A percentile compares a stretch with the other conserved stretches of the same genome.
These are phyloP conservation scores for Dascyllus trimaculatus DNA, from an alignment of 2,113 vertebrate genomes.

Conservation along the genomic window DNA sequence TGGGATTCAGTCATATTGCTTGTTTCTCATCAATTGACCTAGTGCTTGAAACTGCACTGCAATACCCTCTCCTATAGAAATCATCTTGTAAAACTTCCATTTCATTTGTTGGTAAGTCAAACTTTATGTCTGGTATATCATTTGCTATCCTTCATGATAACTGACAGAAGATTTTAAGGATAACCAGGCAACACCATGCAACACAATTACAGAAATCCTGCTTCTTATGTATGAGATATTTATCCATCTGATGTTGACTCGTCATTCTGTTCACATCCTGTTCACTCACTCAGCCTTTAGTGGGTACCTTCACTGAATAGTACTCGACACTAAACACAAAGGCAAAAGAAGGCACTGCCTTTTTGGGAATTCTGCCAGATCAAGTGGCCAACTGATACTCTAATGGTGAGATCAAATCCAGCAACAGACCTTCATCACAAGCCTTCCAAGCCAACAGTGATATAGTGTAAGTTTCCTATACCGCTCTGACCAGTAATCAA, in stretches of 20 bases:
- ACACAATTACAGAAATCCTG: neutral
- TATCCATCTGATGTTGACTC: neutral
- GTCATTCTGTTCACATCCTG: neutral
- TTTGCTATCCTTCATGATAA: no score
- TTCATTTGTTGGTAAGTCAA: no score
- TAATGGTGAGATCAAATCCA: neutral
- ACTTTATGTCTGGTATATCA: no score
- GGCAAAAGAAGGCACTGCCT: neutral
- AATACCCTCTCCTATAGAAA: no score
- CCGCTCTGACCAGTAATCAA: neutral
- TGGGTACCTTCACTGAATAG: neutral
- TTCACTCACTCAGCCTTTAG: neutral
- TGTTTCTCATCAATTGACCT: no score
- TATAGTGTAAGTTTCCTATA: no score
- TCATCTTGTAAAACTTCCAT: no score
- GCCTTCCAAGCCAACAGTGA: neutral
- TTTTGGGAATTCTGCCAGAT: constrained; percentile 7
- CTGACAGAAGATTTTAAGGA: no score
- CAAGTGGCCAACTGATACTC: neutral
- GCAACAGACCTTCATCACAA: constrained; percentile 7
- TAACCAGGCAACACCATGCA: neutral
- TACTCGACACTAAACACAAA: constrained; percentile 4
- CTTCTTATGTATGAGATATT: neutral
- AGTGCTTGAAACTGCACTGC: no score
- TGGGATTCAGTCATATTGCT: no score